Evolutionary conservation across 2,888 invertebrate species (phyloP).

Genomic region (Lathronympha strigana): DNA sequence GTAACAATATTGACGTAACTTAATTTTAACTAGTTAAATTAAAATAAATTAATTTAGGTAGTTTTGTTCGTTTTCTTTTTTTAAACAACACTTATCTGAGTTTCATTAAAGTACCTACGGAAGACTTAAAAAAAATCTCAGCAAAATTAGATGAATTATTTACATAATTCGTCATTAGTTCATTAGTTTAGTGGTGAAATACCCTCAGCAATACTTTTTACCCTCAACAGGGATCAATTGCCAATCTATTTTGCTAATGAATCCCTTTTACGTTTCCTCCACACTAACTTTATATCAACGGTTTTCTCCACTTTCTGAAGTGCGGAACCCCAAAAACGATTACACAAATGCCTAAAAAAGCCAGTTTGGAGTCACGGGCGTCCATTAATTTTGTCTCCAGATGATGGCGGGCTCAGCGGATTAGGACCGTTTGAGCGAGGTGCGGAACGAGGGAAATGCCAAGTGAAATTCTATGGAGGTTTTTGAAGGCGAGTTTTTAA

Average conservation of each 20-base stretch:
- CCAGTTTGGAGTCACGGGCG: slow-evolving; percentile 20
- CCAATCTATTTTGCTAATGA: not conserved
- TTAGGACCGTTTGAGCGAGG: slow-evolving; percentile 22
- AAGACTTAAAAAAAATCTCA: too few relatives aligned
- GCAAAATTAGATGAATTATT: too few relatives aligned
- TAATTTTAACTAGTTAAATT: not conserved
- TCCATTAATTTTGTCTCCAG: slow-evolving; percentile 32
- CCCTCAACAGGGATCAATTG: too few relatives aligned
- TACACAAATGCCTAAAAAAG: slow-evolving; percentile 24
- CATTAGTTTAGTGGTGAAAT: too few relatives aligned
- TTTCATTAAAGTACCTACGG: too few relatives aligned
- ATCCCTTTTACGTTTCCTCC: not conserved
- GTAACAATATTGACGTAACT: slow-evolving; percentile 1
- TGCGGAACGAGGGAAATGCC: slow-evolving; percentile 8
- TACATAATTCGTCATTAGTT: too few relatives aligned
- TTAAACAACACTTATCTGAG: too few relatives aligned
- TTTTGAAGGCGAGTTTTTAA: not conserved
- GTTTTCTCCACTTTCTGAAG: not conserved
- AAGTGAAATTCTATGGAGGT: not conserved
- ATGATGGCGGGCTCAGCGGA: slow-evolving; percentile 29
- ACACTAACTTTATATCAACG: not conserved
- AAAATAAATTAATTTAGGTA: too few relatives aligned
- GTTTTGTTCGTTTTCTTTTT: too few relatives aligned
- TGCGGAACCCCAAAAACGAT: slow-evolving; percentile 20
- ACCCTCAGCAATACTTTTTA: too few relatives aligned